A percentile compares a stretch with the other conserved stretches of the same genome.
Evolutionary conservation across 2,797 vertebrate species (phyloP).

Genomic region (Danio choprae): DNA sequence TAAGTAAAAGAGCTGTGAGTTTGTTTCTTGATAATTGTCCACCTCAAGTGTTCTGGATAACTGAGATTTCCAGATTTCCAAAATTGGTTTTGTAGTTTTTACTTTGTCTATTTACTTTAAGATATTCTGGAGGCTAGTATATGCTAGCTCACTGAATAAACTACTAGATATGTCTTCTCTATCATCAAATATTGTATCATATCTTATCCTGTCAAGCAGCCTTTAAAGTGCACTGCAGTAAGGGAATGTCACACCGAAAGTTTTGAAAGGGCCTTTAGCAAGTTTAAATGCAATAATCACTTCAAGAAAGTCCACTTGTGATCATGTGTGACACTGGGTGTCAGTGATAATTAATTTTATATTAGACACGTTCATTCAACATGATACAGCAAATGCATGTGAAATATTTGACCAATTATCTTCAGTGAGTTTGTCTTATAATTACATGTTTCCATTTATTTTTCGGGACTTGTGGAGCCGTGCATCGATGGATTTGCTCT

Average conservation of each 20-base stretch:
- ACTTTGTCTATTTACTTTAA: not conserved
- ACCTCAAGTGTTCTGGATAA: not conserved
- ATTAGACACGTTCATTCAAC: not conserved
- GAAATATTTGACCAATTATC: not conserved
- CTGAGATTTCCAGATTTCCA: not conserved
- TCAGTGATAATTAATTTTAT: not conserved
- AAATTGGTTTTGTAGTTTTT: not conserved
- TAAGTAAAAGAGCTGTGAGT: not conserved
- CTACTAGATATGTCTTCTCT: too few species aligned
- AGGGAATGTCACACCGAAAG: too few species aligned
- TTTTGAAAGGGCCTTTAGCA: too few species aligned
- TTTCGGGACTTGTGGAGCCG: too few species aligned
- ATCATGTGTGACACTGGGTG: too few species aligned
- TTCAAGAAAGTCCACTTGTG: too few species aligned
- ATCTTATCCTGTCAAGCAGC: too few species aligned
- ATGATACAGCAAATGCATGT: too few species aligned
- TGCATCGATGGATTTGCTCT: too few species aligned
- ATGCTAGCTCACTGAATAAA: not conserved
- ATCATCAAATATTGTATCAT: too few species aligned
- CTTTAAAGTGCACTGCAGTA: too few species aligned
- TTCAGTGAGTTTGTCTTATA: not conserved
- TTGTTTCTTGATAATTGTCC: not conserved
- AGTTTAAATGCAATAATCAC: too few species aligned
- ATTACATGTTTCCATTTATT: not conserved
- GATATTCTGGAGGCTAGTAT: not conserved